These are phyloP conservation scores for Podotricha telesiphe DNA, from an alignment of 2,888 invertebrate species.

Conservation along the genomic window DNA sequence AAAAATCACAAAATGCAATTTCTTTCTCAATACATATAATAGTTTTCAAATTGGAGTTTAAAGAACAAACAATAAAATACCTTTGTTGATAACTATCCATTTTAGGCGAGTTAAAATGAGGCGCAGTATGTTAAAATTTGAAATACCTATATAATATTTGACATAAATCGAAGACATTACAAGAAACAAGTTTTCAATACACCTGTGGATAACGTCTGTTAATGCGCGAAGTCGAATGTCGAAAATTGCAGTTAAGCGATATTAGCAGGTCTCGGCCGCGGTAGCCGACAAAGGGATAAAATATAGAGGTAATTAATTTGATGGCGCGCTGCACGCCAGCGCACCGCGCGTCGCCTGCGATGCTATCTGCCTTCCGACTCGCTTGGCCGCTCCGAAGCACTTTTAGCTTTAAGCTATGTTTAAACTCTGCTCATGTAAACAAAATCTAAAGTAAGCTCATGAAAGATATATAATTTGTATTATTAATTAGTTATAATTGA, in stretches of 20 bases:
- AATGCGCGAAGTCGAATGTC: constrained; percentile 25
- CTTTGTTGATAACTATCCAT: background rate
- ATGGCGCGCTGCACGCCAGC: constrained; percentile 53
- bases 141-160: background rate
- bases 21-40: background rate
- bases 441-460: constrained; percentile 4
- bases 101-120: background rate
- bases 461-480: background rate
- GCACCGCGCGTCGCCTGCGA: constrained; percentile 47
- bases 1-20: background rate
- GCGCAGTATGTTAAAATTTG: background rate
- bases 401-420: constrained; percentile 25
- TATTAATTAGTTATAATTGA: constrained; percentile 8
- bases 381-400: constrained; percentile 39
- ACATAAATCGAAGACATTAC: background rate
- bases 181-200: constrained; percentile 13
- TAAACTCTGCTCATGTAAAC: constrained; percentile 26
- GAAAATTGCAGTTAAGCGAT: constrained; percentile 35
- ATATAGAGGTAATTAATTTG: constrained; percentile 68
- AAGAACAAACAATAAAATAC: background rate
- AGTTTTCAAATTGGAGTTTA: background rate
- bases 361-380: constrained; percentile 48
- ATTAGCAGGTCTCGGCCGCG: constrained; percentile 49
- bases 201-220: constrained; percentile 5
- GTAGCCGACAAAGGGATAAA: constrained; percentile 64